phyloP scores from a whole-genome alignment of 2,113 vertebrate species.

The Bufo gargarizans region DNA sequence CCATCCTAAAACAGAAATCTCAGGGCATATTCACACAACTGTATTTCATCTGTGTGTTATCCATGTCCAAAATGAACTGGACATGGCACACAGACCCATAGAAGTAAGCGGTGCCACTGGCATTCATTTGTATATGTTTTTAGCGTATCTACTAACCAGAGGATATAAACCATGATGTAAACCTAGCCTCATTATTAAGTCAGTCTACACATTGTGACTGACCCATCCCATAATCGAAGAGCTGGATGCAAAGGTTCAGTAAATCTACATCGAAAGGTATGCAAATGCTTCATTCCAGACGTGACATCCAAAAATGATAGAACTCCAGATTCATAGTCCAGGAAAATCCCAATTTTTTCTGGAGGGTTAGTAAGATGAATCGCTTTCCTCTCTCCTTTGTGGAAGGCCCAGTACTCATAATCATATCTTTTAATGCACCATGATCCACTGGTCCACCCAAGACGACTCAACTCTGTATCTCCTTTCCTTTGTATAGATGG shows the following conservation, averaged over 20 bases:
- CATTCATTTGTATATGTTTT: too few relatives aligned
- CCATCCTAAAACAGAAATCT: too few relatives aligned
- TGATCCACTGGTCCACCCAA: constrained; percentile 75
- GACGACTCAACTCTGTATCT: constrained; percentile 62
- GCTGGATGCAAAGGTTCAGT: constrained; percentile 73
- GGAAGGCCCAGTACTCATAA: constrained; percentile 77
- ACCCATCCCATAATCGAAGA: constrained; percentile 75
- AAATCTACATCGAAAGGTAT: constrained; percentile 72
- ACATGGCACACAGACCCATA: too few relatives aligned
- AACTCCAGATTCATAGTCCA: constrained; percentile 76
- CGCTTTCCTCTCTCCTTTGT: constrained; percentile 71
- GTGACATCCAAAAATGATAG: constrained; percentile 73
- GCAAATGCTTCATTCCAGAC: constrained; percentile 69
- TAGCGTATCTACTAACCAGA: too few relatives aligned
- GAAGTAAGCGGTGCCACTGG: too few relatives aligned
- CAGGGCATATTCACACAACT: too few relatives aligned
- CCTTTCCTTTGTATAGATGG: constrained; percentile 70
- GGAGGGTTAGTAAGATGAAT: constrained; percentile 66
- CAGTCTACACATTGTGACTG: constrained; percentile 66
- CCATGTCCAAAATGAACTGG: too few relatives aligned
- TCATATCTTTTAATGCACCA: constrained; percentile 77
- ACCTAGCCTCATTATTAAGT: constrained; percentile 57
- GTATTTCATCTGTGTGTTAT: too few relatives aligned
- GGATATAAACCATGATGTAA: too few relatives aligned
- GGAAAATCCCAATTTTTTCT: constrained; percentile 68